Conservation (phyloP, 2,888 invertebrate species). For the Biston betularia region DNA sequence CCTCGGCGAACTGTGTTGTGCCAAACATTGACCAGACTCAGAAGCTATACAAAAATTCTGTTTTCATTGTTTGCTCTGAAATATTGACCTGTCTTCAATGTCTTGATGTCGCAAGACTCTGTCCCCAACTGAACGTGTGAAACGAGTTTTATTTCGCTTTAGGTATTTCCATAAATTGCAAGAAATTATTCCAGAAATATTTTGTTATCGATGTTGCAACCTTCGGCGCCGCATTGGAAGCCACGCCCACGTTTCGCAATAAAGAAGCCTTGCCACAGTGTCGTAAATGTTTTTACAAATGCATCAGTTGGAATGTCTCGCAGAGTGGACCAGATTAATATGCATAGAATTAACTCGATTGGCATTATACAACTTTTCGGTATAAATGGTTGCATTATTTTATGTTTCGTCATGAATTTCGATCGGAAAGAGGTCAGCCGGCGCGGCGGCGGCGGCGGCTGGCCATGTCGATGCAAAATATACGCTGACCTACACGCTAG, state of each 20-base stretch:
- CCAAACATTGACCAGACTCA: too few species aligned
- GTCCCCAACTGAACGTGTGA: too few species aligned
- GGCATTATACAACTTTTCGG: conserved; percentile 28
- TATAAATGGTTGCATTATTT: conserved; percentile 21
- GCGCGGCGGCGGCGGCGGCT: conserved; percentile 22
- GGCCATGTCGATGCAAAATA: conserved; percentile 49
- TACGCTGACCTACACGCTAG: conserved; percentile 56
- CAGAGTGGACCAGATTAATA: conserved; percentile 33
- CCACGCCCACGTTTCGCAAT: conserved; percentile 39
- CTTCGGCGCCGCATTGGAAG: conserved; percentile 28
- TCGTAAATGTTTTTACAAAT: conserved; percentile 38
- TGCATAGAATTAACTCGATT: conserved; percentile 37
- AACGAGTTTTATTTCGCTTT: neutral
- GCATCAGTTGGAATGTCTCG: conserved; percentile 32
- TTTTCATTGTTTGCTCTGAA: too few species aligned
- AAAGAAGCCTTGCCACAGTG: conserved; percentile 34
- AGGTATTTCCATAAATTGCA: neutral
- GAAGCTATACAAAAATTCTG: too few species aligned
- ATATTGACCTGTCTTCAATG: too few species aligned
- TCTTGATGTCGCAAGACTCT: too few species aligned
- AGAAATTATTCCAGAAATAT: neutral
- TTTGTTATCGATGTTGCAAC: conserved; percentile 30
- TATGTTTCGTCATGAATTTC: conserved; percentile 21
- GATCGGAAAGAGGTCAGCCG: conserved; percentile 52
- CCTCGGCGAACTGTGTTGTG: too few species aligned